Evolutionary conservation across 2,888 invertebrate genomes (phyloP).

Genomic region (Suillia variegata): DNA sequence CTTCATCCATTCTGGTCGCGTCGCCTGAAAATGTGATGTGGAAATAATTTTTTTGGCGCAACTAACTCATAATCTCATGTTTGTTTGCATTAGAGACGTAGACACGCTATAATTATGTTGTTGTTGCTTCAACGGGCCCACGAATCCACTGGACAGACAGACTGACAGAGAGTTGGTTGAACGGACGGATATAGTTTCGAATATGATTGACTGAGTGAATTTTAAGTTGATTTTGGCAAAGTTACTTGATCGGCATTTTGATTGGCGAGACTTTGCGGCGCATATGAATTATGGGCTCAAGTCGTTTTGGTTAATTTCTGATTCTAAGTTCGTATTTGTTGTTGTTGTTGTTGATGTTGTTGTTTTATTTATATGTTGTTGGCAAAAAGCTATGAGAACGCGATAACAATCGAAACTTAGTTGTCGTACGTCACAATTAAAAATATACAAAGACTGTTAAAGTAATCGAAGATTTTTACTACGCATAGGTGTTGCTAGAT

Average conservation of each 20-base stretch:
- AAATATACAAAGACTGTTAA: no score
- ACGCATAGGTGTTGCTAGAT: no score
- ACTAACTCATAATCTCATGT: constrained; percentile 45
- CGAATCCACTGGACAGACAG: not conserved
- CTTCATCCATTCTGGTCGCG: not conserved
- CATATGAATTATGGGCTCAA: constrained; percentile 51
- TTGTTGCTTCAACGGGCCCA: constrained; percentile 23
- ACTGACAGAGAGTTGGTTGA: constrained; percentile 2
- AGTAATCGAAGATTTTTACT: no score
- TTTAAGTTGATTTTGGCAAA: no score
- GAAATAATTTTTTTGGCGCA: no score
- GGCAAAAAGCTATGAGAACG: no score
- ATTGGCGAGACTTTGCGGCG: constrained; percentile 55
- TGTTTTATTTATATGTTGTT: no score
- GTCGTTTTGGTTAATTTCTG: constrained; percentile 15
- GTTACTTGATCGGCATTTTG: constrained; percentile 40
- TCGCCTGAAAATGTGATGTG: constrained; percentile 9
- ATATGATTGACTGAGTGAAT: not conserved
- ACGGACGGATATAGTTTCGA: not conserved
- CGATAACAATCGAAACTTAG: no score
- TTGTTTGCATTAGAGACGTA: constrained; percentile 50
- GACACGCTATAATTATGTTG: constrained; percentile 50
- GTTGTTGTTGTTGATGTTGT: not conserved
- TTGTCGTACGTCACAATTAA: no score
- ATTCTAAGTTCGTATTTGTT: not conserved